A percentile compares a stretch with the other conserved stretches of the same genome.
These are phyloP conservation scores for Anticlea derivata DNA, from an alignment of 2,888 invertebrate genomes.

Conservation along the genomic window DNA sequence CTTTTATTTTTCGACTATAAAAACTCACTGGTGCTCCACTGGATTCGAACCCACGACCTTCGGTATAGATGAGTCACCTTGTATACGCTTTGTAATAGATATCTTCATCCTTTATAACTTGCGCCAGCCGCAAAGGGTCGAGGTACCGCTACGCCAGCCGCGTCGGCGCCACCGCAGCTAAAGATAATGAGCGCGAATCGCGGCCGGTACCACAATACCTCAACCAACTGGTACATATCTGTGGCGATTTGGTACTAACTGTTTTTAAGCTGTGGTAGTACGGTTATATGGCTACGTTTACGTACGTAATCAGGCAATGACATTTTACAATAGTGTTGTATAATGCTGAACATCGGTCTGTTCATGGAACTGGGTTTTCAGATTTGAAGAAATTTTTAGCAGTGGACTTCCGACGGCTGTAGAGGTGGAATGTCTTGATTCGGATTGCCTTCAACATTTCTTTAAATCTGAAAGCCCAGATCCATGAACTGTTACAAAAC, in stretches of 20 bases:
- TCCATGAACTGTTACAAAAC: slow-evolving; percentile 7
- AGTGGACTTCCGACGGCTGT: too few species aligned
- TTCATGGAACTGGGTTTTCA: slow-evolving; percentile 13
- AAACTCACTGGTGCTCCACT: too few species aligned
- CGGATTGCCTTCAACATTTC: too few species aligned
- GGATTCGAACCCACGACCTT: too few species aligned
- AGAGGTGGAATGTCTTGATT: too few species aligned
- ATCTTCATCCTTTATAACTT: slow-evolving; percentile 25
- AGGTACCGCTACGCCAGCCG: slow-evolving; percentile 72
- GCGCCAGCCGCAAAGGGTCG: slow-evolving; percentile 55
- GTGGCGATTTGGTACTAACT: slow-evolving; percentile 4
- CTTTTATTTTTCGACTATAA: too few species aligned
- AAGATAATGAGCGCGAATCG: slow-evolving; percentile 45
- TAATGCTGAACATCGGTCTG: slow-evolving; percentile 10
- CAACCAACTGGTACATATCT: slow-evolving; percentile 22
- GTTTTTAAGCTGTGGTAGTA: not conserved
- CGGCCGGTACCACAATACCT: slow-evolving; percentile 15
- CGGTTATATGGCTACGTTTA: slow-evolving; percentile 16
- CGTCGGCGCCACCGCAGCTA: slow-evolving; percentile 56
- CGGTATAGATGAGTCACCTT: too few species aligned
- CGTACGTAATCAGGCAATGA: slow-evolving; percentile 15
- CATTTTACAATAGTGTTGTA: slow-evolving; percentile 21
- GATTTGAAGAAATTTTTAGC: too few species aligned
- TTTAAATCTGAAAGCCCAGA: not conserved
- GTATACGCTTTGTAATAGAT: too few species aligned